Evolutionary conservation across 2,797 vertebrate genomes (phyloP), one percentile per base, ranked within the genome.

Genomic region (Microhierax caerulescens): DNA sequence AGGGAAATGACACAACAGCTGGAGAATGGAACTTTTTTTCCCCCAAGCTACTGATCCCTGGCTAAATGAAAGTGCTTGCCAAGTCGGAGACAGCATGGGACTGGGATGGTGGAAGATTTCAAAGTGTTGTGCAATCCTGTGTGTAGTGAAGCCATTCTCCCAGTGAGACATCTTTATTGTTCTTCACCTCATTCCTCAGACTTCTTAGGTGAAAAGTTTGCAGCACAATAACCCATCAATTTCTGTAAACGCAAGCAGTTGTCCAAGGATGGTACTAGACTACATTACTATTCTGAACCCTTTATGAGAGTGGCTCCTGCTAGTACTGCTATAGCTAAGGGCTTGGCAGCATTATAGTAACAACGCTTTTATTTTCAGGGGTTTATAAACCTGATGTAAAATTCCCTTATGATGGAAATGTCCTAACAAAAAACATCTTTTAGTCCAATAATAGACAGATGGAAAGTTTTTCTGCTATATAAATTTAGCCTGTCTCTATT

Each of bases 1-100:
- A 98, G 97, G 98, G 97, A 98, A 98, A 98, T 98, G 97, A 97
- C 97, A 98, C 96, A 98, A 95, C 97, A 98, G 98, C 98, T 98
- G 98, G 98, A 97, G 97, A 97, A 95, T 86, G 94, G 93, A 96
- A 94, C 96, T 93, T 34, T 3, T 30, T 87, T 19, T 2, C 10
- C 16, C 65, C 12, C 64, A 30, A 64, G 92, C 94, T 96, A 95
- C 97, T 97, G 97, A 98, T 97, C 96, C 88, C 90, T 95, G 95
- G 97, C 95, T 97, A 98, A 98, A 98, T 97, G 96, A 98, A 98
- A 96, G 95, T 24, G 3, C 93, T 94, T 77, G 70, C 93, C 95
- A 96, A 95, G 95, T 95, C 63, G 17, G 87, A 96, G 98, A 86
- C 97, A 97, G 98, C 97, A 88, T 96, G 97, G 94, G 94, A 70